These are phyloP conservation scores for Speoplatyrhinus poulsoni DNA, from an alignment of 2,113 vertebrate species.

Conservation along the genomic window DNA sequence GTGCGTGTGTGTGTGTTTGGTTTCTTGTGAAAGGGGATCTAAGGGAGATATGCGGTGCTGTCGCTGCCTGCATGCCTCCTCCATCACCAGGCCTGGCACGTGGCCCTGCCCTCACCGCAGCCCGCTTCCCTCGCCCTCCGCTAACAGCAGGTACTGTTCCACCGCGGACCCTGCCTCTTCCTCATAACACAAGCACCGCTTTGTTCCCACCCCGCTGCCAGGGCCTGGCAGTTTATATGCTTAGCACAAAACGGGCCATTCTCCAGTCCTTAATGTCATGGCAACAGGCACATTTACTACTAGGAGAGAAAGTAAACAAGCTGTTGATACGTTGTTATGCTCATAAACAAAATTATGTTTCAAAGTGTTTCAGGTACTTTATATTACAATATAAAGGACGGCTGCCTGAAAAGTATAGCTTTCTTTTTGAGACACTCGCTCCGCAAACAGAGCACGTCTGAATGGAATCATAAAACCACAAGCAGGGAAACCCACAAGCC, in stretches of 20 bases:
- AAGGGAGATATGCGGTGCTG: slow-evolving; percentile 5
- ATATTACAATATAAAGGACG: neutral
- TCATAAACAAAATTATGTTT: neutral
- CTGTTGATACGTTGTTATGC: slow-evolving; percentile 2
- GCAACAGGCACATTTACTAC: neutral
- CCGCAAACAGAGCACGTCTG: neutral
- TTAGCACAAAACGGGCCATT: slow-evolving; percentile 47
- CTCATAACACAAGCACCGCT: slow-evolving; percentile 75
- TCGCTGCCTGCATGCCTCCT: slow-evolving; percentile 51
- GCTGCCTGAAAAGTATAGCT: neutral
- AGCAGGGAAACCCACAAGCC: neutral
- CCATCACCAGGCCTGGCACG: slow-evolving; percentile 68
- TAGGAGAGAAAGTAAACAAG: neutral
- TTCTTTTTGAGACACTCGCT: neutral
- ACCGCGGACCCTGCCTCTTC: slow-evolving; percentile 64
- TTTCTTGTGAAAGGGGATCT: neutral
- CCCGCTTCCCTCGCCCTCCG: slow-evolving; percentile 73
- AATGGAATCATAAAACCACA: neutral
- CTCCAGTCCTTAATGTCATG: slow-evolving; percentile 26
- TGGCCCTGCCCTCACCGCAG: slow-evolving; percentile 63
- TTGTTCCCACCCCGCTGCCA: slow-evolving; percentile 66
- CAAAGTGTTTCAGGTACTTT: neutral
- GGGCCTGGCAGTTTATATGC: slow-evolving; percentile 60
- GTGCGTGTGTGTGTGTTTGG: neutral
- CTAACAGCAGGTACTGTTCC: slow-evolving; percentile 80